These are phyloP conservation scores for Heliconius nattereri DNA, from an alignment of 1,140 invertebrate genomes.

Conservation along the genomic window DNA sequence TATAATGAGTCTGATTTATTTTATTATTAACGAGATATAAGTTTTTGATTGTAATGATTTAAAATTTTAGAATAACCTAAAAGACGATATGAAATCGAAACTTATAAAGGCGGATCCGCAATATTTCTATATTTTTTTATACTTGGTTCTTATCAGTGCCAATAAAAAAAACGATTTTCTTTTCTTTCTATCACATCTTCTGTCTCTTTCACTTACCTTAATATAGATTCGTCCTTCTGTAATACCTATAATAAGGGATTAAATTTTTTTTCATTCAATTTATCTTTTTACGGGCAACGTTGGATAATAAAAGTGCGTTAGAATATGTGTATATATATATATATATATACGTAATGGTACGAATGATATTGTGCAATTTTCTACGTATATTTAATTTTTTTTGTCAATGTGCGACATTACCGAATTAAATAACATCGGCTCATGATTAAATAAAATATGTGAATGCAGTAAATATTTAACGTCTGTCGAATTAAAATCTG, in stretches of 20 bases:
- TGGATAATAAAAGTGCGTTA: slow-evolving; percentile 43
- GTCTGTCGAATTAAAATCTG: slow-evolving; percentile 79
- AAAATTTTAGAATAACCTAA: not conserved
- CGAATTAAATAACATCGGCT: slow-evolving; percentile 70
- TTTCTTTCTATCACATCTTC: not conserved
- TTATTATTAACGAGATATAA: slow-evolving; percentile 4
- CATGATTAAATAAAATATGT: slow-evolving; percentile 56
- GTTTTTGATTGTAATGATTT: not conserved
- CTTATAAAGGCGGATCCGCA: not conserved
- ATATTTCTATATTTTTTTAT: not conserved
- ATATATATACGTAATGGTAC: slow-evolving; percentile 66
- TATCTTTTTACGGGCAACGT: slow-evolving; percentile 41
- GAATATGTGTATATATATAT: slow-evolving; percentile 50
- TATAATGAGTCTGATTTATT: not conserved
- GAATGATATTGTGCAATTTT: slow-evolving; percentile 56
- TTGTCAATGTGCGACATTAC: slow-evolving; percentile 67
- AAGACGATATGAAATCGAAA: not conserved
- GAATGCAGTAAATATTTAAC: slow-evolving; percentile 75
- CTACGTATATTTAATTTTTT: slow-evolving; percentile 45
- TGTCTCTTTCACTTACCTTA: not conserved
- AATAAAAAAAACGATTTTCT: not conserved
- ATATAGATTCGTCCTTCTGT: not conserved
- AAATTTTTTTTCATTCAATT: not conserved
- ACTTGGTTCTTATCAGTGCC: slow-evolving; percentile 3
- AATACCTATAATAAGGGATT: not conserved